Evolutionary conservation across 1,140 invertebrate species (phyloP).

Genomic region (Druon quercuslanigerum): DNA sequence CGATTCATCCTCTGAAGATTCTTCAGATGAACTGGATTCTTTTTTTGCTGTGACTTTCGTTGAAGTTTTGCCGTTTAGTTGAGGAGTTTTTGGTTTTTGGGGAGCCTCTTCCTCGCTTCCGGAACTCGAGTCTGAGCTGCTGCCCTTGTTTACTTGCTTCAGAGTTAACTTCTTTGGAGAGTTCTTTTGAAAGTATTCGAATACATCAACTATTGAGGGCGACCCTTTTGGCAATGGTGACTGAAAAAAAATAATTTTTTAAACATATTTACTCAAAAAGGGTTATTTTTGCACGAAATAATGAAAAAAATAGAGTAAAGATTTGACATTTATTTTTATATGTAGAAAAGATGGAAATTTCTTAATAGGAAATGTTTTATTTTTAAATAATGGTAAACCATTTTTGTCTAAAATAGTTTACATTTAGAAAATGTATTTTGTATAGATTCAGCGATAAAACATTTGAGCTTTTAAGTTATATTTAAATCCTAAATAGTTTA

Average conservation of each 20-base stretch:
- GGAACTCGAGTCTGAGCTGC: constrained; percentile 71
- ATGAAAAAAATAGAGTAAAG: too few relatives aligned
- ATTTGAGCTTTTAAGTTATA: too few relatives aligned
- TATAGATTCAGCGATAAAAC: too few relatives aligned
- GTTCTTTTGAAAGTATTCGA: constrained; percentile 73
- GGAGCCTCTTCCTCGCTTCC: constrained; percentile 63
- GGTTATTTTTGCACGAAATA: too few relatives aligned
- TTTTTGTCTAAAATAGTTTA: too few relatives aligned
- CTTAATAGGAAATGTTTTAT: too few relatives aligned
- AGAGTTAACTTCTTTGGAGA: constrained; percentile 72
- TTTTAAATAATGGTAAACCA: too few relatives aligned
- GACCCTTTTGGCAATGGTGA: constrained; percentile 73
- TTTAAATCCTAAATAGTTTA: too few relatives aligned
- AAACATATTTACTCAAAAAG: too few relatives aligned
- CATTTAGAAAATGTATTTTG: too few relatives aligned
- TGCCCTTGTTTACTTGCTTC: constrained; percentile 58
- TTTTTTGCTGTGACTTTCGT: constrained; percentile 62
- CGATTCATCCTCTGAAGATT: constrained; percentile 54
- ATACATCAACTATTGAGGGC: constrained; percentile 74
- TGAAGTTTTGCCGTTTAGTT: constrained; percentile 45
- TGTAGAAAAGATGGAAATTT: too few relatives aligned
- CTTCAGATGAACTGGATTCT: constrained; percentile 69
- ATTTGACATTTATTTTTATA: too few relatives aligned
- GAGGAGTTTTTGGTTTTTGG: constrained; percentile 46
- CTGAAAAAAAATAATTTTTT: constrained; percentile 59